Evolutionary conservation across 1,140 invertebrate genomes (phyloP), one percentile per base, ranked within the genome.

Genomic region (Apis laboriosa): DNA sequence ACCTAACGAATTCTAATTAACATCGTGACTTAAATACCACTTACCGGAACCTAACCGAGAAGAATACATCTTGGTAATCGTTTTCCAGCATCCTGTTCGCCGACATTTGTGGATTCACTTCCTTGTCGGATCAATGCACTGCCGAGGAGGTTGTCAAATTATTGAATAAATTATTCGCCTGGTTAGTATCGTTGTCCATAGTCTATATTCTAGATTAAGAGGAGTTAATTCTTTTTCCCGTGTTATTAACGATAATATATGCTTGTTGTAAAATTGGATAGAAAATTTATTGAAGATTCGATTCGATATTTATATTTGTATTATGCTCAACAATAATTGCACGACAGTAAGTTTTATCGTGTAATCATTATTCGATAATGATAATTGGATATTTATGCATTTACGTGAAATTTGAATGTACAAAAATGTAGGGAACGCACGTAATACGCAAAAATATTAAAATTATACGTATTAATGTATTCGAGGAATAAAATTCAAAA

Each of bases 41-140:
- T 43, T 43, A 19, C 9, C 17, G 13, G 11, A 28, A 15, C 12
- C 1, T 9, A 9, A 28, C 49, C 28, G 2, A 19, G 77, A 61
- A 72, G 56, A 79, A 34, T 61, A 13, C 2, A 72, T 5, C 21
- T 11, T 15, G 5, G 1, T 34, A 12, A 53, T n/a, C 86, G 90
- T 94, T 87, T 95, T 96, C 90, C 95, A 99, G 98, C 94, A 99
- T 99, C 90, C 95, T 99, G 66, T 99, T 99, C 94, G 99, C 99
- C 28, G 99, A 99, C 94, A 99, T 99, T 88, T 99, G 98, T 92
- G 99, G 99, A 56, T 99, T 99, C 94, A 99, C 99, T 1, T 97
- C 97, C 58, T 95, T 99, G 4, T 98, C 98, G 5, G 98, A 98
- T 93, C 97, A 98, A 92, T 99, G 98, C 94, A 99, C 98, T 2